Base-by-base conservation (phyloP, 2,888 invertebrate species). In the Nebria brevicollis region DNA sequence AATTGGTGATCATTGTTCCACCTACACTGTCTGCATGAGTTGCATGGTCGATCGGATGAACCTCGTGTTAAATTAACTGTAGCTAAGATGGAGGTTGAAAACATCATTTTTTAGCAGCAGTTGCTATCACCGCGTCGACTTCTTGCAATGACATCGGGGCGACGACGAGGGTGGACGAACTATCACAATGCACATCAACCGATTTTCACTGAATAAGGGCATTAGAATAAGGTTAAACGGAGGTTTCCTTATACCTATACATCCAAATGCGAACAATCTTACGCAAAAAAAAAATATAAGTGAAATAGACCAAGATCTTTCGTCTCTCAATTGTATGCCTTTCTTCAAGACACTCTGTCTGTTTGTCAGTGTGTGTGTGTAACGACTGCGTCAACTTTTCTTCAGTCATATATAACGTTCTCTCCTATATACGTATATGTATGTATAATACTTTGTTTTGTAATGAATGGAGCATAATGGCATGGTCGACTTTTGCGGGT, bases 71-170 rank as follows among this genome's bases (percentile, higher is more conserved):
- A 89, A 89, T 89, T 89, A 89, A 89, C 88, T 89, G 89, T 89
- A 88, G 88, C 88, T 89, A 89, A 89, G 88, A 86, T 87, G 87
- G 87, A 88, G 89, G 89, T 88, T 89, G 88, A 89, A 88, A 88
- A 88, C 88, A 89, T 89, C 87, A 89, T 89, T 89, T 89, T 89
- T 89, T 89, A 87, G 86, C 86, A 82, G 84, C 84, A 84, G 86
- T 88, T 89, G 88, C 89, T 89, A 88, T 87, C 87, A 86, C 85
- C 85, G 82, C 87, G 86, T 85, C 85, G 82, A 82, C 81, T 85
- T 82, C 82, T 83, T 84, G 86, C 87, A 87, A 86, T 87, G 88
- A 88, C 89, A 88, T 87, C 87, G 86, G 13, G 54, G 54, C 54
- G 54, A 54, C 54, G 85, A 88, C 86, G 89, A 88, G 89, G 89